Evolutionary conservation across 2,113 vertebrate species (phyloP), one percentile per base, ranked within the genome.

Genomic region (Eulemur rufifrons): DNA sequence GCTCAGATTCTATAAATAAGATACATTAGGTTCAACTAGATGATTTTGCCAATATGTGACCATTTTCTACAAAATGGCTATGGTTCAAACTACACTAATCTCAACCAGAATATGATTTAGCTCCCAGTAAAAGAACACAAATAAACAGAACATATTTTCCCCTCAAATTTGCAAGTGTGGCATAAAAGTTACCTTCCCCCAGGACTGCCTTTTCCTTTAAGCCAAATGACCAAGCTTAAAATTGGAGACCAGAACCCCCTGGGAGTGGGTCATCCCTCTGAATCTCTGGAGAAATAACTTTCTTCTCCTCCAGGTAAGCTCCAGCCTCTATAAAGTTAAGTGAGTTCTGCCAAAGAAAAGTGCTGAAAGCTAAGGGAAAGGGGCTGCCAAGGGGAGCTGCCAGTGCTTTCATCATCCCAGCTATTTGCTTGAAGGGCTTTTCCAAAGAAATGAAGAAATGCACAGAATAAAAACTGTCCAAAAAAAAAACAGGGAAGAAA

Each of bases 181-280:
- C 86, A 64, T 80, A 95, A 84, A 89, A 81, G 71, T 64, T 63
- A 77, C 37, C 52, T 89, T 92, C n/a, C 71, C 27, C 71, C 45
- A 45, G 61, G 25, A 50, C 66, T 86, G 59, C 56, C 45, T 86
- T 42, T 69, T 42, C 32, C 54, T 73, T 61, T n/a, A 98, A 97
- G 95, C 97, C 97, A 97, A 97, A 97, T 95, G 94, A 96, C 94
- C 95, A 97, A 97, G 34, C 91, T 96, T 80, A 88, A 89, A 93
- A 95, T 1, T 89, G 92, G 47, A 97, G 91, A 95, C 96, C 5
- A 87, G 73, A 78, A 54, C 61, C 45, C 37, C 68, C 20, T 18
- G 6, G 12, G 29, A 34, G 32, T 8, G 10, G 42, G 34, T 81
- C 45, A 63, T 39, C 50, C 73, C 68, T 85, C 6, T 27, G 68